These are phyloP conservation scores for Morphnarchus princeps DNA, from an alignment of 2,113 vertebrate genomes.

Conservation along the genomic window DNA sequence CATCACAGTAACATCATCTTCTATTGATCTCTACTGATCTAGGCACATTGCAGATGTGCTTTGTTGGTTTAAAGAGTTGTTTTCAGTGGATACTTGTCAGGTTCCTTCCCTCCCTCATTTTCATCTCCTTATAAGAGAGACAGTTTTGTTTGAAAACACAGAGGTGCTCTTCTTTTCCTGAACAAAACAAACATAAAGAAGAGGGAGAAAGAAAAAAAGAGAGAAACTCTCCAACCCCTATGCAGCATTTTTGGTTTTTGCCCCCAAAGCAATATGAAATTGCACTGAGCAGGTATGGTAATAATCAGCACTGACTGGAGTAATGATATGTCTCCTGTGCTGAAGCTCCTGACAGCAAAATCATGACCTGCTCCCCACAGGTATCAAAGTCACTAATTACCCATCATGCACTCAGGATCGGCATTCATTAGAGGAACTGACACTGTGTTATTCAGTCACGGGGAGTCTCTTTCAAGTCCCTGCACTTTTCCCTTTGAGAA, in stretches of 20 bases:
- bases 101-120: constrained; percentile 1
- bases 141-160: neutral
- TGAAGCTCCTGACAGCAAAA: constrained; percentile 61
- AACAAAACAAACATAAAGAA: neutral
- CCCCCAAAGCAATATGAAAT: neutral
- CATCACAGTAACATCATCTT: constrained; percentile 40
- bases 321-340: constrained; percentile 48
- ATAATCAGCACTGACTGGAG: constrained; percentile 41
- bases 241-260: neutral
- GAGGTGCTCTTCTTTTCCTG: neutral
- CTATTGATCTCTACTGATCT: constrained; percentile 33
- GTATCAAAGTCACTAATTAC: constrained; percentile 70
- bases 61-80: constrained; percentile 33
- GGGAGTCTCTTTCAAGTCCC: constrained; percentile 39
- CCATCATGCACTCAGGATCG: neutral
- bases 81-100: constrained; percentile 27
- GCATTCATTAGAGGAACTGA: constrained; percentile 46
- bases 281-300: neutral
- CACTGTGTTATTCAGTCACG: neutral
- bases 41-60: neutral
- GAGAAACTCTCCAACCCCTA: neutral
- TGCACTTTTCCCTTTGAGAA: constrained; percentile 6
- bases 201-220: neutral
- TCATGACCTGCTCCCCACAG: constrained; percentile 63
- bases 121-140: neutral